These are phyloP conservation scores for Drosophila rellima DNA, from an alignment of 2,888 invertebrate species.

Conservation along the genomic window DNA sequence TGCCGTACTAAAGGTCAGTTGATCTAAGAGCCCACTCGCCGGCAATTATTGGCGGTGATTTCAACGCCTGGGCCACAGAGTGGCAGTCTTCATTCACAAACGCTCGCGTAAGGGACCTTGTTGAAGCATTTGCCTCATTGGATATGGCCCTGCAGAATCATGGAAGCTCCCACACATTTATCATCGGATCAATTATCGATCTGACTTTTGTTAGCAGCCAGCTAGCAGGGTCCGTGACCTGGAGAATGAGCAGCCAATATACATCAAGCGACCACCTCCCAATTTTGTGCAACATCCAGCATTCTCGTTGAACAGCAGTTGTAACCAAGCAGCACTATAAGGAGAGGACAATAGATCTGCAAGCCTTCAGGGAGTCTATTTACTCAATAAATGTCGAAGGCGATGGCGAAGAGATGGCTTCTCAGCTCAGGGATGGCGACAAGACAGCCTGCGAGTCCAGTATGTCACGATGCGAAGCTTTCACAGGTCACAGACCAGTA, in stretches of 20 bases:
- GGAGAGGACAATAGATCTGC: not conserved
- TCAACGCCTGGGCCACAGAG: not conserved
- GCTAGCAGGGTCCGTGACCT: not conserved
- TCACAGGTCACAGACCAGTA: not conserved
- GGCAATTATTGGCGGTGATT: not conserved
- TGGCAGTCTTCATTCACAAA: not conserved
- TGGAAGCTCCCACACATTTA: not conserved
- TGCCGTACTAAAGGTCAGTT: too few species aligned
- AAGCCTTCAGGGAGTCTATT: not conserved
- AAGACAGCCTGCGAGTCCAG: not conserved
- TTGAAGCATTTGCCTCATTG: not conserved
- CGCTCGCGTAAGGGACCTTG: not conserved
- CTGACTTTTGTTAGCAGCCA: not conserved
- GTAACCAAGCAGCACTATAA: not conserved
- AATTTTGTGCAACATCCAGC: not conserved
- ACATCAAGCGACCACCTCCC: not conserved
- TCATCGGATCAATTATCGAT: not conserved
- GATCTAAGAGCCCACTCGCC: not conserved
- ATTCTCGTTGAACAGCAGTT: not conserved
- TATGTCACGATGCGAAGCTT: not conserved
- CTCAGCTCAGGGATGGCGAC: not conserved
- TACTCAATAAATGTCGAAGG: not conserved
- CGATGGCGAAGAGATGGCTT: not conserved
- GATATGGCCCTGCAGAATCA: not conserved
- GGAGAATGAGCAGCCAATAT: not conserved